Conservation (phyloP, 2,797 vertebrate genomes). For the Halcyon chelicuti region DNA sequence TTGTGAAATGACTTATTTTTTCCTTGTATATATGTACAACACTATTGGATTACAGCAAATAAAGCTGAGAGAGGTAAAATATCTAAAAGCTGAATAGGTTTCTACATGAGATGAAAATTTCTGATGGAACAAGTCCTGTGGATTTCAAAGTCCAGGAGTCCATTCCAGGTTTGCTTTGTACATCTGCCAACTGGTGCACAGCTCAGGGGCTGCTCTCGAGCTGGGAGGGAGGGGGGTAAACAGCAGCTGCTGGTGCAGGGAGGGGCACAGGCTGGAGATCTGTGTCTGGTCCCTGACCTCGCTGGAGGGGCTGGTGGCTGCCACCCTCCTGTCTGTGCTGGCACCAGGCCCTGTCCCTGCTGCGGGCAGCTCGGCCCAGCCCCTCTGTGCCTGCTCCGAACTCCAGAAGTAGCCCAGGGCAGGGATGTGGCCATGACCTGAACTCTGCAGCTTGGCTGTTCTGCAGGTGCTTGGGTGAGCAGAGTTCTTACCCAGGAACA, state of each 20-base stretch:
- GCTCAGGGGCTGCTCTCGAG: no score
- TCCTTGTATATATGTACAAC: not conserved
- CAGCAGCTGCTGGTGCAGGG: not conserved
- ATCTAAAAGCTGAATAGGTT: not conserved
- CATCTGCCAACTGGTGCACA: not conserved
- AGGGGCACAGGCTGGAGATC: not conserved
- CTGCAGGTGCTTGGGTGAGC: not conserved
- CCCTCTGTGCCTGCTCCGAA: not conserved
- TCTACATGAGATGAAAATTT: not conserved
- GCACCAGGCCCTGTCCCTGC: no score
- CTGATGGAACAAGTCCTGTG: not conserved
- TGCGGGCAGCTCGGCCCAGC: not conserved
- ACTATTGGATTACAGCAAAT: not conserved
- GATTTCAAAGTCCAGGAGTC: not conserved
- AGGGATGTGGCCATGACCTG: not conserved
- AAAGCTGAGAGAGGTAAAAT: not conserved
- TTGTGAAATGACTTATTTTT: not conserved
- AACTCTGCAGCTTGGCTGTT: not conserved
- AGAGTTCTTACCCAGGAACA: not conserved
- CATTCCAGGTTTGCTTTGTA: not conserved
- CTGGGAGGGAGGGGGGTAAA: not conserved
- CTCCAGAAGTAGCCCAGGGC: not conserved
- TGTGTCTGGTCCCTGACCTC: not conserved
- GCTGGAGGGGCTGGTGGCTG: not conserved
- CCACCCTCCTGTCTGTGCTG: not conserved